Evolutionary conservation across 2,113 vertebrate genomes (phyloP), one percentile per base, ranked within the genome.

Genomic region (Hippoglossus stenolepis): DNA sequence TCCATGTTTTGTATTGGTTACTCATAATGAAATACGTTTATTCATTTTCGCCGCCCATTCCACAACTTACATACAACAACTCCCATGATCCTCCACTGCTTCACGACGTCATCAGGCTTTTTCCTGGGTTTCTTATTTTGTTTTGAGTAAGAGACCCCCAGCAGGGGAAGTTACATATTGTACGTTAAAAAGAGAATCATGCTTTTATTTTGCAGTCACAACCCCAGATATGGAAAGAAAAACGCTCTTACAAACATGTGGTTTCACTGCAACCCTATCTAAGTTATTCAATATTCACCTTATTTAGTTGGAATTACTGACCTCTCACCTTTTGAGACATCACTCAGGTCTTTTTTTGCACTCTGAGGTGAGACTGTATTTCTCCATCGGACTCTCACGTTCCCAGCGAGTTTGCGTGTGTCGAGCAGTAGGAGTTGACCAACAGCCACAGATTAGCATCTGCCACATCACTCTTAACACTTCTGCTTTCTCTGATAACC

Each of bases 401-500:
- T 9, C 64, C 38, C 38, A 60, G 43, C 28, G 8, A 54, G 51
- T 21, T 7, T 7, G 47, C 70, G 10, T 24, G 24, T 77, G 38
- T 53, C 1, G 20, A 74, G 66, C 65, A 80, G 69, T 60, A 80
- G 69, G 66, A 82, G 47, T 51, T 51, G 64, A 80, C 60, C 43
- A 23, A 23, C 47, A 70, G 51, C 51, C 20, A 8, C 18, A n/a
- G 51, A 54, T 54, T 54, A 54, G 51, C 7, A 21, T n/a, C 18
- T 21, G 51, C 20, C 60, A 24, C 71, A 57, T 66, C 66, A 5
- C 49, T 72, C 75, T 2, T 43, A 3, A 82, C 63, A 71, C 9
- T 69, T 87, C 20, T 51, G 89, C 80, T 89, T 69, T 70, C 58
- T 75, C 80, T 77, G 87, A 93, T 92, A 87, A 88, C 63, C 17